Evolutionary conservation across 2,888 invertebrate genomes (phyloP).

Genomic region (Hirtodrosophila duncani): DNA sequence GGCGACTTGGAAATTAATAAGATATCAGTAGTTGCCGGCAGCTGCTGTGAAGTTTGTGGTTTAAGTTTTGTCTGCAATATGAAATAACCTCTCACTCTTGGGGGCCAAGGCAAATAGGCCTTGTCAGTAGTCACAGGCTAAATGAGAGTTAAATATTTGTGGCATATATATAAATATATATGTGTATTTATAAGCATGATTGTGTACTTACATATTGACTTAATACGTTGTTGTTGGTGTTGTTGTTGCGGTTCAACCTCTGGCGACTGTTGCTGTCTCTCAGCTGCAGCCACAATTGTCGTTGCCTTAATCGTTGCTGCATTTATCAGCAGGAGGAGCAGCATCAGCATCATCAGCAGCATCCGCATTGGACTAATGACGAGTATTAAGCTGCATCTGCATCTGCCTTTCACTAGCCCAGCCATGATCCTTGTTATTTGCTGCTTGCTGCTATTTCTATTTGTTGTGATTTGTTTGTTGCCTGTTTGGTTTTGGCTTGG

Average conservation of each 20-base stretch:
- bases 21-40: slow-evolving; percentile 13
- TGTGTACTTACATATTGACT: slow-evolving; percentile 58
- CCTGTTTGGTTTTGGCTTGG: slow-evolving; percentile 16
- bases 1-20: slow-evolving; percentile 6
- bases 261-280: slow-evolving; percentile 17
- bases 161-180: background rate
- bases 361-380: slow-evolving; percentile 10
- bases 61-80: too few species aligned
- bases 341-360: slow-evolving; percentile 22
- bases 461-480: slow-evolving; percentile 2
- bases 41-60: too few species aligned
- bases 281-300: slow-evolving; percentile 35
- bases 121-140: background rate
- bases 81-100: too few species aligned
- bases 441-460: slow-evolving; percentile 6
- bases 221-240: slow-evolving; percentile 35
- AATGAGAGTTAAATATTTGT: slow-evolving; percentile 2
- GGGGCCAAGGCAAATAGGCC: too few species aligned
- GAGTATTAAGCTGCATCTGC: slow-evolving; percentile 7
- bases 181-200: background rate
- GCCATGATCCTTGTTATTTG: slow-evolving; percentile 34
- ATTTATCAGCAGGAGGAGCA: slow-evolving; percentile 34
- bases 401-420: slow-evolving; percentile 20
- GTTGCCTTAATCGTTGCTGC: slow-evolving; percentile 42
- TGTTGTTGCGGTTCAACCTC: slow-evolving; percentile 24